Evolutionary conservation across 2,797 vertebrate species (phyloP), one percentile per base, ranked within the genome.

Genomic region (Otolemur crassicaudatus): DNA sequence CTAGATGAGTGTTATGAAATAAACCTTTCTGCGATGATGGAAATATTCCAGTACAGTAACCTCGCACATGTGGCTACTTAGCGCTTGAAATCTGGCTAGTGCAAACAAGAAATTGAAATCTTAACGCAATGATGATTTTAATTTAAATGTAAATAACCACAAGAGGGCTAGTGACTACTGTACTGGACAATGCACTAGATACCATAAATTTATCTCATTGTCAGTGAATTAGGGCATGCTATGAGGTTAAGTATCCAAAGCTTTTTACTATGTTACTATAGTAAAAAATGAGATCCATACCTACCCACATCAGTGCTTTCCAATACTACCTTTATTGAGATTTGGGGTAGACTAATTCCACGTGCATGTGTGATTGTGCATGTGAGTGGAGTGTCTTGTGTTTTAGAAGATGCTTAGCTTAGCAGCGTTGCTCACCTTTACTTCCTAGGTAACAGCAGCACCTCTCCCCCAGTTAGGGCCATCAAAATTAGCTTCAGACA

Each of bases 61-160:
- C 2, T 58, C 53, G 77, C 91, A n/a, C 11, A 8, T 67, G 49
- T 65, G 31, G 14, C 67, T 53, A 86, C 20, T 49, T n/a, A 90
- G 3, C 58, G 76, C 16, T 69, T 16, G 16, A 56, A 60, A 94
- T 73, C 37, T 87, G 60, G 7, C 17, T 40, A 84, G 11, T 80
- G 29, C 82, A n/a, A 92, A 56, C 29, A 61, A 84, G 4, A 14
- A 94, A 79, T 10, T 86, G 23, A 82, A 77, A 67, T 23, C 85
- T 82, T 89, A 60, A 91, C 84, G 63, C 67, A 58, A 22, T 85
- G 27, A 72, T 60, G 63, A 93, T 67, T 96, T 95, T 91, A 72
- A 65, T 91, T 76, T 88, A 94, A 77, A 86, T 46, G 22, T 76
- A 82, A 90, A 76, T 85, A 81, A 76, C 67, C 29, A 53, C 25